Base-by-base conservation (phyloP, 2,797 vertebrate genomes). In the Anguilla obscura region DNA sequence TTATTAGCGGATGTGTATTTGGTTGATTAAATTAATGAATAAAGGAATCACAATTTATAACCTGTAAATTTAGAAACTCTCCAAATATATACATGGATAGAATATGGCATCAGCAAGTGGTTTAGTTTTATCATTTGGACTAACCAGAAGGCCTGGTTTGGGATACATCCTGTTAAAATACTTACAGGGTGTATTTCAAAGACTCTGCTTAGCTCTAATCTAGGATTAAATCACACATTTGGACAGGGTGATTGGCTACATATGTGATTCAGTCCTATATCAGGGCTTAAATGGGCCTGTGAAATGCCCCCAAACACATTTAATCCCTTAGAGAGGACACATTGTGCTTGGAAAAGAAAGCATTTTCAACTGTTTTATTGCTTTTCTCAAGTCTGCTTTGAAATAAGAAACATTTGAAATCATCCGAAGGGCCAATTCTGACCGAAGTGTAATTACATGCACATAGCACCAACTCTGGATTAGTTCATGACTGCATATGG, bases 191-290 rank as follows among this genome's bases (percentile, higher is more conserved):
- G 69, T 30, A 74, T 33, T 74, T 74, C 69, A 74, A 33, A 74
- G 69, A 33, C 30, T 74, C 69, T 18, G 27, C 10, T 74, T 30
- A 74, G 69, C 69, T 74, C 6, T 33, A 30, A 74, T 74, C 27
- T 27, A 74, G 69, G 69, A 74, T 74, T 74, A 74, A 33, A 74
- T 74, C 69, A 74, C 27, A 74, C 69, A 74, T 74, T 30, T 74
- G 69, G 69, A 74, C 69, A 74, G 30, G 30, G 69, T 74, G 69
- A 74, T 74, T 74, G 30, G 69, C 69, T 74, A 74, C 69, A 74
- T 74, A 74, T 74, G 69, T 74, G 69, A 74, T 33, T 74, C 27
- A 74, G 69, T 74, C 27, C 69, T 74, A 74, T 12, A 30, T 74
- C 69, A 74, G 7, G 69, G 69, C 69, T 71, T 6, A 27, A 27